Percentiles rank a stretch among this genome's conserved stretches.
Conservation (phyloP, 2,113 vertebrate species). For the Tonatia bakeri region DNA sequence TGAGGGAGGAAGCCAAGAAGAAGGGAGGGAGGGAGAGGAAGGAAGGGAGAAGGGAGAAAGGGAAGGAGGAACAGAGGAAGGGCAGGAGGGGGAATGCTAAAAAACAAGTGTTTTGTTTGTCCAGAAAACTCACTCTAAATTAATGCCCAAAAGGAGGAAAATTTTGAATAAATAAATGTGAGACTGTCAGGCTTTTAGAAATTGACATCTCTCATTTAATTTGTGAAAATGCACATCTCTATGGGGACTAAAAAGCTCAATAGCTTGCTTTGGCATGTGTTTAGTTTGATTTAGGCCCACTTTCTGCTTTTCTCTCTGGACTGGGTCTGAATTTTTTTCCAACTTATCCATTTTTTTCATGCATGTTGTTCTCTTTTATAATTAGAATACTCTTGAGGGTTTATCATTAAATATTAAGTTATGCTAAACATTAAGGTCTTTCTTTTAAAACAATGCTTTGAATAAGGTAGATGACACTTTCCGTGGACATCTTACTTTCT, state of each 20-base stretch:
- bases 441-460: background rate
- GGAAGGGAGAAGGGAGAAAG: background rate
- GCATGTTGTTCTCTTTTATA: background rate
- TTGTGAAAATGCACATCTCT: slow-evolving; percentile 7
- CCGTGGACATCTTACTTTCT: background rate
- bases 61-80: too few species aligned
- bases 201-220: slow-evolving; percentile 3
- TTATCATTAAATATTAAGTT: background rate
- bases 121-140: background rate
- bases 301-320: background rate
- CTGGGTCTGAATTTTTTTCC: background rate
- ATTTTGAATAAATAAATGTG: background rate
- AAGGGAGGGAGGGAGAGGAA: background rate
- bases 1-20: background rate
- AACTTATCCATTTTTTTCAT: background rate
- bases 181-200: background rate
- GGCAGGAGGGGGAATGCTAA: background rate
- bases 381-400: background rate
- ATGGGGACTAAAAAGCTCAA: background rate
- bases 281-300: background rate
- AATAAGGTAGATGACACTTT: background rate
- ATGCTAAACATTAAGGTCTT: background rate
- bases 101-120: background rate
- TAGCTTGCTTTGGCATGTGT: background rate
- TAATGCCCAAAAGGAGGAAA: background rate